Base-by-base conservation (phyloP, 2,113 vertebrate genomes). In the Ameiurus melas region DNA sequence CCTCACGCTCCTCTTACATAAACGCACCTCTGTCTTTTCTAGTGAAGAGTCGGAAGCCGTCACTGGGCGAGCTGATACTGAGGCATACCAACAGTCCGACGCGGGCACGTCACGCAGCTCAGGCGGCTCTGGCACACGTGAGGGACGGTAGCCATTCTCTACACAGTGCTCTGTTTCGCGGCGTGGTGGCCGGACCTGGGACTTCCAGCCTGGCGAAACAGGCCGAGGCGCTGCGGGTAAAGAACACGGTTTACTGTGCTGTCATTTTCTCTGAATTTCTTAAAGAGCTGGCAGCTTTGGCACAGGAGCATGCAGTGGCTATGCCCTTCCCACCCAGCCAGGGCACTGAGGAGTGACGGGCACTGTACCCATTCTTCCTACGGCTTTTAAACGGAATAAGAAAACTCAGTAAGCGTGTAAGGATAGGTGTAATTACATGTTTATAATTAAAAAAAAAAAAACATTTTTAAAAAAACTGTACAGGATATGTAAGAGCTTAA, bases 181-280 rank as follows among this genome's bases (percentile, higher is more conserved):
- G 96, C 10, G 91, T 93, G 0, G 87, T 89, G 4, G 78, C 87
- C 0, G 88, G 87, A 13, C 90, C 89, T 0, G 91, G 93, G 0
- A n/a, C 88, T 0, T 92, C 94, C 0, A 85, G 92, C 22, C 83
- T 96, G 87, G 97, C 97, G 93, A 96, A 95, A 86, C 97, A 98
- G 90, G 96, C 96, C 0, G 97, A 98, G 92, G 97, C 97, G 0
- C 96, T 98, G 86, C 95, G 98, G 0, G 97, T 98, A 86, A 97
- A 97, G 93, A 99, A 99, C 58, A 97, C 97, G 1, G 98, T 99
- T 60, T 99, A 99, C 96, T 97, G 97, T 53, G 96, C 98, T 0
- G 97, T 99, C 86, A 96, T 99, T 94, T 99, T 99, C 93, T 96
- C 96, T 0, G 98, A 99, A 94, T 99, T 99, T 95, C 96, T 99